Evolutionary conservation across 2,797 vertebrate genomes (phyloP).

Genomic region (Tarsius wallacei): DNA sequence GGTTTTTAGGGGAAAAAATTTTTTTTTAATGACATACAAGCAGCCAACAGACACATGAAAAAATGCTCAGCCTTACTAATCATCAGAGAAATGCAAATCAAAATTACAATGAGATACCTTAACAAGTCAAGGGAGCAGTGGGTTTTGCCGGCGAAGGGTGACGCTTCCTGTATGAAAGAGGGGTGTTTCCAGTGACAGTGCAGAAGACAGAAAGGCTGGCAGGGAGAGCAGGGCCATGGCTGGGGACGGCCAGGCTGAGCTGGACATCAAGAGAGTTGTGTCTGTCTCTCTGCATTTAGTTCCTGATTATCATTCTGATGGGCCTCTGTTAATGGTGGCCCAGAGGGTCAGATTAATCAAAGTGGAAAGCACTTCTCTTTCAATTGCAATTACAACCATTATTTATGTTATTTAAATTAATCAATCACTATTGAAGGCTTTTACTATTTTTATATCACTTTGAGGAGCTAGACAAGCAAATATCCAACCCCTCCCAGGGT

Average conservation of each 20-base stretch:
- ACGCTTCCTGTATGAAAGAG: not conserved
- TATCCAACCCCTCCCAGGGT: not conserved
- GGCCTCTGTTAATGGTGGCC: conserved; percentile 77
- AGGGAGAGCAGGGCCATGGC: not conserved
- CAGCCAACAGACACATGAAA: no score
- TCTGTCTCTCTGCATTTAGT: conserved; percentile 72
- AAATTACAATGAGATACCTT: no score
- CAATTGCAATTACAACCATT: conserved; percentile 77
- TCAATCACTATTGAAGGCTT: conserved; percentile 75
- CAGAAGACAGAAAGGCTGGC: not conserved
- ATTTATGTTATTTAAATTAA: conserved; percentile 81
- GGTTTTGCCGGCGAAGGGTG: not conserved
- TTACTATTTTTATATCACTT: conserved; percentile 75
- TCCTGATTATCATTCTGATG: conserved; percentile 87
- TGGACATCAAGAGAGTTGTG: not conserved
- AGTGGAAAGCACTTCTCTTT: conserved; percentile 81
- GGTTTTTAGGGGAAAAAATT: not conserved
- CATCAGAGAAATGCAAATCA: no score
- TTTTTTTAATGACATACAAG: no score
- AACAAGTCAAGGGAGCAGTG: not conserved
- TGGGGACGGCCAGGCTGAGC: not conserved
- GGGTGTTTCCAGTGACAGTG: not conserved
- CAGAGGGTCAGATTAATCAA: conserved; percentile 88
- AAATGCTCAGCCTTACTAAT: no score
- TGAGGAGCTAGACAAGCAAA: conserved; percentile 29